Evolutionary conservation across 2,888 invertebrate species (phyloP).

Genomic region (Drosophila tanythrix): DNA sequence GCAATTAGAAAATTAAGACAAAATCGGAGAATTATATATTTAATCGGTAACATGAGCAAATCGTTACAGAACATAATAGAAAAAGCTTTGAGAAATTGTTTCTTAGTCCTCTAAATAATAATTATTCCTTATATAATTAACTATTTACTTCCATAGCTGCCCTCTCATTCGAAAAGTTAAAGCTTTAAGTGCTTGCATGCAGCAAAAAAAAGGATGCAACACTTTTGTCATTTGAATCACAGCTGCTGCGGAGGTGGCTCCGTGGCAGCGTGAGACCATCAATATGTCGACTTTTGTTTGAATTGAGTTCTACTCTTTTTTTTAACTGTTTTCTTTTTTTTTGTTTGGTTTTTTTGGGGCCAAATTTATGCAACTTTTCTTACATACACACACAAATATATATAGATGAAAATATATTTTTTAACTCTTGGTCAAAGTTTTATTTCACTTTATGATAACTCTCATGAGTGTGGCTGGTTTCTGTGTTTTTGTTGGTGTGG

Average conservation of each 20-base stretch:
- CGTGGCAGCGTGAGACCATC: conserved; percentile 33
- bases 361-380: conserved; percentile 65
- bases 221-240: conserved; percentile 50
- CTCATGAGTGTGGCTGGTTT: conserved; percentile 21
- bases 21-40: background rate
- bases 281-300: conserved; percentile 68
- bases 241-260: conserved; percentile 20
- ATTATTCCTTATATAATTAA: background rate
- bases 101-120: background rate
- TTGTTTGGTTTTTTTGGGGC: background rate
- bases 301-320: conserved; percentile 23
- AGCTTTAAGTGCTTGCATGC: conserved; percentile 19
- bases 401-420: conserved; percentile 32
- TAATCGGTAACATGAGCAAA: background rate
- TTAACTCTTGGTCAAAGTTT: conserved; percentile 63
- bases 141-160: background rate
- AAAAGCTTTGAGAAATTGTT: background rate
- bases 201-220: conserved; percentile 11
- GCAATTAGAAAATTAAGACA: background rate
- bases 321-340: conserved; percentile 1
- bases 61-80: background rate
- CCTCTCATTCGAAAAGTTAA: conserved; percentile 14
- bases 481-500: conserved; percentile 18
- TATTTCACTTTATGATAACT: conserved; percentile 62
- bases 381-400: conserved; percentile 7